Conservation (phyloP, 2,888 invertebrate genomes). For the Dinocampus coccinellae region DNA sequence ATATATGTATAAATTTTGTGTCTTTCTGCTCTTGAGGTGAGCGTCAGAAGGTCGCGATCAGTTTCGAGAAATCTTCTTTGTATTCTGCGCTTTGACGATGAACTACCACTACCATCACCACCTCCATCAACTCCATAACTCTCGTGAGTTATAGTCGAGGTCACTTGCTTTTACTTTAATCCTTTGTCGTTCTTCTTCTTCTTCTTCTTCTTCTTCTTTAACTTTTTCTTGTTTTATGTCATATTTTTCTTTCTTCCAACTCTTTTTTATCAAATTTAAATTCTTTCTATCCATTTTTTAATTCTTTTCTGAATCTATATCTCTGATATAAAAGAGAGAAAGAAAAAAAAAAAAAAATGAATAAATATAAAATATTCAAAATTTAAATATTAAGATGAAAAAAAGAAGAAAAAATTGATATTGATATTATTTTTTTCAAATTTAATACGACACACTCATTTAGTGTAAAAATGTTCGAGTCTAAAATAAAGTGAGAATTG, state of each 20-base stretch:
- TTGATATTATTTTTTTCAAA: not conserved
- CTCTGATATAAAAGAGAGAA: not conserved
- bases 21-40: not conserved
- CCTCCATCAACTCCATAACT: not conserved
- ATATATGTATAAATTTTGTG: not conserved
- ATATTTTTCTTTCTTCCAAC: slow-evolving; percentile 7
- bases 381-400: not conserved
- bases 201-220: not conserved
- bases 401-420: not conserved
- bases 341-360: not conserved
- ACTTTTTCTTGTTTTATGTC: not conserved
- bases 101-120: not conserved
- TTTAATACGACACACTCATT: not conserved
- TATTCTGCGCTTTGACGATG: slow-evolving; percentile 14
- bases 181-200: slow-evolving; percentile 1
- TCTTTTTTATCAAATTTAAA: not conserved
- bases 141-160: slow-evolving; percentile 14
- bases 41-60: slow-evolving; percentile 22
- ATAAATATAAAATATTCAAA: not conserved
- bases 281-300: not conserved
- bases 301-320: not conserved
- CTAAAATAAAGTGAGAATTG: not conserved
- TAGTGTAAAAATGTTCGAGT: not conserved
- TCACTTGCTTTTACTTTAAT: slow-evolving; percentile 16
- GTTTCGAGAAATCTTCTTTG: slow-evolving; percentile 26